These are phyloP conservation scores for Adineta ricciae DNA, from an alignment of 2,888 invertebrate genomes.

Conservation along the genomic window DNA sequence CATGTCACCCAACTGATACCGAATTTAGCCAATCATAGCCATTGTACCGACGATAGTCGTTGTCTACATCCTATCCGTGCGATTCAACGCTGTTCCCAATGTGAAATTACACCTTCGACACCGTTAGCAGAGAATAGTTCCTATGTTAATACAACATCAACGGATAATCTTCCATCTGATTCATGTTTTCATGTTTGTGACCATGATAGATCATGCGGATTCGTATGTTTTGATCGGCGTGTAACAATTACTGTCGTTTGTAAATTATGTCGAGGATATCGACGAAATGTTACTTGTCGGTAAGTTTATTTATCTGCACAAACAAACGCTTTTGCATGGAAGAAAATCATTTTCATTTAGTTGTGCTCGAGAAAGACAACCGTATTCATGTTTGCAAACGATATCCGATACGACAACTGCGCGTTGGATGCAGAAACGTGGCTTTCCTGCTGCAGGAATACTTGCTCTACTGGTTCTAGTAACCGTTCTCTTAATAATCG, in stretches of 20 bases:
- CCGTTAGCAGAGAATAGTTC: not conserved
- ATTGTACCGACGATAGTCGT: not conserved
- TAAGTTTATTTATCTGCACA: not conserved
- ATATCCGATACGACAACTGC: not conserved
- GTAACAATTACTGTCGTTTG: not conserved
- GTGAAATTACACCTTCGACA: not conserved
- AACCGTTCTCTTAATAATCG: not conserved
- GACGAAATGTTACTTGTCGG: constrained; percentile 5
- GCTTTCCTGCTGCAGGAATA: not conserved
- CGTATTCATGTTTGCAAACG: not conserved
- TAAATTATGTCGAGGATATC: not conserved
- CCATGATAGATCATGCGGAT: not conserved
- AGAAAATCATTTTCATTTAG: not conserved
- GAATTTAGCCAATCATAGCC: not conserved
- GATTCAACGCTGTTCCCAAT: not conserved
- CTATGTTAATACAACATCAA: not conserved
- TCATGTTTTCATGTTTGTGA: not conserved
- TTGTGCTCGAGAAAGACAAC: not conserved
- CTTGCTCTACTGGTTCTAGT: not conserved
- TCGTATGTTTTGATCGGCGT: not conserved
- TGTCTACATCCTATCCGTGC: not conserved
- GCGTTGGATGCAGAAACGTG: constrained; percentile 20
- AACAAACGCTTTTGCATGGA: too few species aligned
- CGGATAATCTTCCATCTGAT: not conserved
- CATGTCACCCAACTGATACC: not conserved